Percentiles rank a stretch among this genome's conserved stretches.
Evolutionary conservation across 2,113 vertebrate species (phyloP).

Genomic region (Gymnobelideus leadbeateri): DNA sequence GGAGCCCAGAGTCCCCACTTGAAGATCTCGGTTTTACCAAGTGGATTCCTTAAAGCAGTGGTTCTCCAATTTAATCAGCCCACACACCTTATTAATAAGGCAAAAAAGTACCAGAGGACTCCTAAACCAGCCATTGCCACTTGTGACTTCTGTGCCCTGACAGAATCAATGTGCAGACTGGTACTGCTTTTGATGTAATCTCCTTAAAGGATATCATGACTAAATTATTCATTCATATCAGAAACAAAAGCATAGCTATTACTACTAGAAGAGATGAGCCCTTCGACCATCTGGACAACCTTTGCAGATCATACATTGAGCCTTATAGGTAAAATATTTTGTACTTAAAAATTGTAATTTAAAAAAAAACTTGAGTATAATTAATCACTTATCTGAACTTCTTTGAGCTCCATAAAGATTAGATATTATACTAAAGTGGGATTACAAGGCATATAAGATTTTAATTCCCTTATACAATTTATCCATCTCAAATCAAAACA

Average conservation of each 20-base stretch:
- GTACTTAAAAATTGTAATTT: not conserved
- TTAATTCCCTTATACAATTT: conserved; percentile 15
- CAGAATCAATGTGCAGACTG: conserved; percentile 9
- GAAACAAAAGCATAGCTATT: conserved; percentile 28
- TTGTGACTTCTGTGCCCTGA: not conserved
- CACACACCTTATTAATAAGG: conserved; percentile 10
- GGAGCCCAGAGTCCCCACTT: not conserved
- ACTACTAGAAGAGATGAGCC: conserved; percentile 27
- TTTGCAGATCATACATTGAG: not conserved
- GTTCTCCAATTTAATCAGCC: not conserved
- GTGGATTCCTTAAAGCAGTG: not conserved
- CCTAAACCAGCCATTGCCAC: not conserved
- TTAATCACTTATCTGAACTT: not conserved
- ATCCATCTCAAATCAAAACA: conserved; percentile 19
- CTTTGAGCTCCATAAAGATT: conserved; percentile 24
- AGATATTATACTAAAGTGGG: not conserved
- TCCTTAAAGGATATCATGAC: not conserved
- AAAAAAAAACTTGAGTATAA: not conserved
- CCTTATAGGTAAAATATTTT: not conserved
- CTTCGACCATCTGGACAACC: not conserved
- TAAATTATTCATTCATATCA: not conserved
- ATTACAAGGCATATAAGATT: not conserved
- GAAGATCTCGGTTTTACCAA: not conserved
- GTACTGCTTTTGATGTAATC: not conserved
- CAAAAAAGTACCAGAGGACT: conserved; percentile 9